Conservation (phyloP, 2,113 vertebrate genomes). For the Neodon shergylaensis region DNA sequence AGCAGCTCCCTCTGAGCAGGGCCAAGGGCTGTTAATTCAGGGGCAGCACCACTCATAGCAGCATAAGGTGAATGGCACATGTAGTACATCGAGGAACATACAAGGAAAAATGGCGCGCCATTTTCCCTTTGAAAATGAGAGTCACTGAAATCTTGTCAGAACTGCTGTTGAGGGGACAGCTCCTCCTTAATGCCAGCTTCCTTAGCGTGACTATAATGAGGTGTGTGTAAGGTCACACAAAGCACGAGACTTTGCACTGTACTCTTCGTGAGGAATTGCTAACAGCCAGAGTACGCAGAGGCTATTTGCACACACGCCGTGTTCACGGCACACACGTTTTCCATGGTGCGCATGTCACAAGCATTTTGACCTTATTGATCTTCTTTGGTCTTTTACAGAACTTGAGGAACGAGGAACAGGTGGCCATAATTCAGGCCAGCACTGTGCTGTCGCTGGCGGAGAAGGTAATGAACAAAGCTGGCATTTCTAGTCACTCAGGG, state of each 20-base stretch:
- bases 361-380: background rate
- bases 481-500: background rate
- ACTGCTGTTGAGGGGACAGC: background rate
- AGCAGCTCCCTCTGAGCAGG: constrained; percentile 44
- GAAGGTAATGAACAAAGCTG: constrained; percentile 88
- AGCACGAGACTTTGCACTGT: background rate
- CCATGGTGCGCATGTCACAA: background rate
- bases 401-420: constrained; percentile 98
- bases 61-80: background rate
- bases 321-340: background rate
- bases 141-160: constrained; percentile 18
- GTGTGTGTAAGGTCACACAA: background rate
- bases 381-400: constrained; percentile 86
- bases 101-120: background rate
- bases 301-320: background rate
- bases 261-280: background rate
- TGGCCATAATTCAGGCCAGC: constrained; percentile 99
- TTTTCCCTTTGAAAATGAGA: constrained; percentile 14
- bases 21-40: constrained; percentile 18
- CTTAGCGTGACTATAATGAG: background rate
- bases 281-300: background rate
- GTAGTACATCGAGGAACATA: background rate
- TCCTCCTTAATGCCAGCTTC: background rate
- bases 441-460: constrained; percentile 98
- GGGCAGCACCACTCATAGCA: background rate